Conservation (phyloP, 2,113 vertebrate species). For the Anthoscopus minutus region DNA sequence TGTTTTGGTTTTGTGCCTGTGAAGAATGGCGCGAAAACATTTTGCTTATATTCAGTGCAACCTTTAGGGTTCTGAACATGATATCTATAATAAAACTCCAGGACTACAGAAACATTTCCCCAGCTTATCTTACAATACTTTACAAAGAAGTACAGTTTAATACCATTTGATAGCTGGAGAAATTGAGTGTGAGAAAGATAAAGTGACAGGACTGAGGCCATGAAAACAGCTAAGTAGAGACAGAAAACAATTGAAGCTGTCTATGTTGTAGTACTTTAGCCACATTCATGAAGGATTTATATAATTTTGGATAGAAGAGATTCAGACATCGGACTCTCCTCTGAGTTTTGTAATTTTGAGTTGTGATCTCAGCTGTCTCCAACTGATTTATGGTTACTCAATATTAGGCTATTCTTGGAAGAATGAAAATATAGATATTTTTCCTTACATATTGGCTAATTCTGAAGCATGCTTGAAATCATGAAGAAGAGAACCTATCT, state of each 20-base stretch:
- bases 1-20: not conserved
- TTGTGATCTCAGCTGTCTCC: not conserved
- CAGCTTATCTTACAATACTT: not conserved
- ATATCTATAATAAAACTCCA: not conserved
- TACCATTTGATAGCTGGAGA: not conserved
- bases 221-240: not conserved
- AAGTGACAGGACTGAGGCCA: not conserved
- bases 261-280: not conserved
- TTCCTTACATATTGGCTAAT: not conserved
- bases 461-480: not conserved
- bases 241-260: not conserved
- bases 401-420: not conserved
- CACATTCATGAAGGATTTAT: not conserved
- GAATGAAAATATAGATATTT: not conserved
- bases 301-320: not conserved
- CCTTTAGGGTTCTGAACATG: fast-evolving
- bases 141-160: not conserved
- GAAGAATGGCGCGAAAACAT: not conserved
- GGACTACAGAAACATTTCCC: not conserved
- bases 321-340: not conserved
- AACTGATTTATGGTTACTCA: not conserved
- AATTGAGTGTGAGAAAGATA: not conserved
- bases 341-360: not conserved
- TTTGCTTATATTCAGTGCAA: not conserved
- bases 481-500: not conserved